Conservation (phyloP, 1,140 invertebrate genomes). For the Conopomorpha cramerella region DNA sequence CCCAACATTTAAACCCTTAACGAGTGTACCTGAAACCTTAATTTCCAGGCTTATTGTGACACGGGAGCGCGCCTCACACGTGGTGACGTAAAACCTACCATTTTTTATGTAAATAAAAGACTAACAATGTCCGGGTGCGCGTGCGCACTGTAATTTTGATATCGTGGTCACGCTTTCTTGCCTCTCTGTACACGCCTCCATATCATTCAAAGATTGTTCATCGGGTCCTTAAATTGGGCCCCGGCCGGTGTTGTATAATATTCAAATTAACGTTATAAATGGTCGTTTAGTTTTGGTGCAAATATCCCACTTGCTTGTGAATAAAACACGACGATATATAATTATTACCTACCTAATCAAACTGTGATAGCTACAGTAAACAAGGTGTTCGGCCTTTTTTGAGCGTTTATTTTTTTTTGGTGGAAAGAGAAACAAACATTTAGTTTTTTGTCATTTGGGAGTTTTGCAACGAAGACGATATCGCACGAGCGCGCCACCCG, state of each 20-base stretch:
- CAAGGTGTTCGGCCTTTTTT: slow-evolving; percentile 21
- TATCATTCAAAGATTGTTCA: no score
- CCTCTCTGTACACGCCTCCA: no score
- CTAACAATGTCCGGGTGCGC: slow-evolving; percentile 16
- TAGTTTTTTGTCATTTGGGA: slow-evolving; percentile 26
- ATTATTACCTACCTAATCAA: no score
- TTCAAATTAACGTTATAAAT: no score
- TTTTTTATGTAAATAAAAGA: slow-evolving; percentile 41
- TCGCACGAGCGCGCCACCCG: slow-evolving; percentile 38
- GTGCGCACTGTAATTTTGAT: no score
- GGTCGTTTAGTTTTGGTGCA: no score
- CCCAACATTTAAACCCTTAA: slow-evolving; percentile 22
- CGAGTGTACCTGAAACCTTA: slow-evolving; percentile 35
- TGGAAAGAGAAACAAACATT: slow-evolving; percentile 19
- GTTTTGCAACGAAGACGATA: slow-evolving; percentile 30
- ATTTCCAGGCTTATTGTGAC: slow-evolving; percentile 22
- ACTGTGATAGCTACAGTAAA: no score
- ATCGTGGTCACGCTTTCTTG: slow-evolving; percentile 23
- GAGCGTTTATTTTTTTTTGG: no score
- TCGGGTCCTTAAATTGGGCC: no score
- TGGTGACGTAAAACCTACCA: slow-evolving; percentile 17
- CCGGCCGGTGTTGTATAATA: no score
- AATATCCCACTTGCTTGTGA: no score
- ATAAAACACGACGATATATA: no score
- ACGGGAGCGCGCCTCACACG: slow-evolving; percentile 28